These are phyloP conservation scores for Sander lucioperca DNA, from an alignment of 2,113 vertebrate species.

Conservation along the genomic window DNA sequence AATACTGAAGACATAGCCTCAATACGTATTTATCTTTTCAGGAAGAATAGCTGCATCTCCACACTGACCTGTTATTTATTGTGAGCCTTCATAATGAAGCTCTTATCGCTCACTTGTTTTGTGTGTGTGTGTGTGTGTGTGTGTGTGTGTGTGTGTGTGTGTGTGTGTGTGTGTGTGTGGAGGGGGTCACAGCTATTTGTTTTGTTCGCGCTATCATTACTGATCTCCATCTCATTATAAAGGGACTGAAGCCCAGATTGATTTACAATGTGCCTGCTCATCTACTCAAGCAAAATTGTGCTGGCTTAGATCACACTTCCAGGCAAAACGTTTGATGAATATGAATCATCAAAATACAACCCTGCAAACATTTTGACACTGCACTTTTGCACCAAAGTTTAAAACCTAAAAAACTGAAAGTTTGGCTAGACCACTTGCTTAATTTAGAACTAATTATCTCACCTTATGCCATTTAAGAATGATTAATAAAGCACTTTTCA, in stretches of 20 bases:
- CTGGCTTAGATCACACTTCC: neutral
- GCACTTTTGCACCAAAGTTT: neutral
- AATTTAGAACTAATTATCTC: neutral
- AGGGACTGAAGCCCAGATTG: conserved; percentile 49
- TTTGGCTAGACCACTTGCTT: rapidly evolving
- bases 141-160: neutral
- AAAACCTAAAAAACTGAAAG: neutral
- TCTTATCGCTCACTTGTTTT: conserved; percentile 48
- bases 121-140: neutral
- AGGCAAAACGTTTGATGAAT: neutral
- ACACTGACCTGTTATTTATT: conserved; percentile 33
- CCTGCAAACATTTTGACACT: neutral
- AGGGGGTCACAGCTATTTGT: conserved; percentile 20
- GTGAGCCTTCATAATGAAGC: conserved; percentile 47
- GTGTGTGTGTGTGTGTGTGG: neutral
- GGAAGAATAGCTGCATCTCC: conserved; percentile 18
- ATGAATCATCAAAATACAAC: conserved; percentile 7
- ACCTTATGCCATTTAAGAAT: neutral
- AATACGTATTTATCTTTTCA: conserved; percentile 3
- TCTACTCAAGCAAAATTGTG: neutral
- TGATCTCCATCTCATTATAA: conserved; percentile 42
- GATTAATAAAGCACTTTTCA: neutral
- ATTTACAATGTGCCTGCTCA: conserved; percentile 37
- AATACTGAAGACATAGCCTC: neutral
- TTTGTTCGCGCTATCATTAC: conserved; percentile 24